Conservation (phyloP, 2,797 vertebrate species). For the Neosalanx taihuensis region DNA sequence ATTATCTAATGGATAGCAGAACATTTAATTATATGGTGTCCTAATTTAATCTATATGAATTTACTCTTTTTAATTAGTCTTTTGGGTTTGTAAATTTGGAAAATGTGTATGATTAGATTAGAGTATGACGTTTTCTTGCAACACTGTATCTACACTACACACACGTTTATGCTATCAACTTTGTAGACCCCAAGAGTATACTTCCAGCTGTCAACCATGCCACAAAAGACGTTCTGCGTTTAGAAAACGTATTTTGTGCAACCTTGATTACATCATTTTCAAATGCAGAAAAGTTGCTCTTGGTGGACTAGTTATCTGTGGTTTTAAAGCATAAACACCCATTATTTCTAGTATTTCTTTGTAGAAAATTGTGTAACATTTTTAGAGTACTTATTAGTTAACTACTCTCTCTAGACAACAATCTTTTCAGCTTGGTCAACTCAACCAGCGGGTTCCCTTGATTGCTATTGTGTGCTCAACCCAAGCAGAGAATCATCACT, state of each 20-base stretch:
- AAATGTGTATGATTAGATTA: too few species aligned
- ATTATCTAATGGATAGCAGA: slow-evolving; percentile 8
- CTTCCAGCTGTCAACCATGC: slow-evolving; percentile 18
- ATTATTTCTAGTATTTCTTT: slow-evolving; percentile 13
- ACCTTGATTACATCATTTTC: not conserved
- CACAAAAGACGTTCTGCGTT: slow-evolving; percentile 36
- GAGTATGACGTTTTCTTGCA: too few species aligned
- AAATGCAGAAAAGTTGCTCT: slow-evolving; percentile 16
- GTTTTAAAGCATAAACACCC: slow-evolving; percentile 13
- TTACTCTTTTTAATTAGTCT: too few species aligned
- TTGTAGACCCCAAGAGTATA: slow-evolving; percentile 11
- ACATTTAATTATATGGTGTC: slow-evolving; percentile 15
- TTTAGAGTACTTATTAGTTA: too few species aligned
- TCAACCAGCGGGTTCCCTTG: too few species aligned
- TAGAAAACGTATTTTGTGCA: slow-evolving; percentile 10
- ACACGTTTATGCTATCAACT: not conserved
- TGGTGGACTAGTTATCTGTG: not conserved
- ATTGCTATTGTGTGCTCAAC: too few species aligned
- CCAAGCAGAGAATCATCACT: slow-evolving; percentile 6
- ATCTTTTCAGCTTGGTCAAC: too few species aligned
- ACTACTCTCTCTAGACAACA: too few species aligned
- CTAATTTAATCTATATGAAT: not conserved
- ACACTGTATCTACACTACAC: too few species aligned
- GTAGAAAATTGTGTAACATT: too few species aligned
- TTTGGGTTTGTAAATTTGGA: too few species aligned